Evolutionary conservation across 1,140 invertebrate genomes (phyloP).

Genomic region (Orius insidiosus): DNA sequence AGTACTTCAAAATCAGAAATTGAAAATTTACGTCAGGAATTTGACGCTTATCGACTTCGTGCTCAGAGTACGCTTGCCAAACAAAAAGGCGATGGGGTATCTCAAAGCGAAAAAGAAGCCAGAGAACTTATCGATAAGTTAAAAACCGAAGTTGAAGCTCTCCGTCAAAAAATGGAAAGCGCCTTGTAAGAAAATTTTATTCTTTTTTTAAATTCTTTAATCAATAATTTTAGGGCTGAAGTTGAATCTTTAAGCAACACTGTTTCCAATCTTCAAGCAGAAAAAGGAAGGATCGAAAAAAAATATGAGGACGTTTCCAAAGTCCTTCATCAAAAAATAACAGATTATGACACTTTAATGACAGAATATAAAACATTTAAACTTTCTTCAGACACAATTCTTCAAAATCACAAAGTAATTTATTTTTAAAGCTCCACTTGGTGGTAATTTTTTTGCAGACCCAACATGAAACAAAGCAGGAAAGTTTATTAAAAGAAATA

Average conservation of each 20-base stretch:
- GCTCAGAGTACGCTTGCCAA: constrained; percentile 58
- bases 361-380: constrained; percentile 17
- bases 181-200: constrained; percentile 13
- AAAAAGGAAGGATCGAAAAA: constrained; percentile 16
- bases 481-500: too few species aligned
- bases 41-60: constrained; percentile 51
- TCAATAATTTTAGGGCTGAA: constrained; percentile 12
- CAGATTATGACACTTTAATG: constrained; percentile 13
- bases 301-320: constrained; percentile 17
- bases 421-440: not conserved
- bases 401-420: constrained; percentile 20
- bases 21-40: constrained; percentile 34
- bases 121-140: constrained; percentile 21
- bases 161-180: constrained; percentile 31
- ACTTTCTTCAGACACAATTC: constrained; percentile 18
- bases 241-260: constrained; percentile 14
- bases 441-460: constrained; percentile 5
- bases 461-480: not conserved
- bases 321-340: constrained; percentile 14
- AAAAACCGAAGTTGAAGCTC: constrained; percentile 33
- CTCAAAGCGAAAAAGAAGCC: constrained; percentile 35
- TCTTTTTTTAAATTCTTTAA: not conserved
- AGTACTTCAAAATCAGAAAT: constrained; percentile 26
- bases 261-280: constrained; percentile 5
- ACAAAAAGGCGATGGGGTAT: constrained; percentile 46